Conservation (phyloP, 2,113 vertebrate genomes). For the Helogale parvula region DNA sequence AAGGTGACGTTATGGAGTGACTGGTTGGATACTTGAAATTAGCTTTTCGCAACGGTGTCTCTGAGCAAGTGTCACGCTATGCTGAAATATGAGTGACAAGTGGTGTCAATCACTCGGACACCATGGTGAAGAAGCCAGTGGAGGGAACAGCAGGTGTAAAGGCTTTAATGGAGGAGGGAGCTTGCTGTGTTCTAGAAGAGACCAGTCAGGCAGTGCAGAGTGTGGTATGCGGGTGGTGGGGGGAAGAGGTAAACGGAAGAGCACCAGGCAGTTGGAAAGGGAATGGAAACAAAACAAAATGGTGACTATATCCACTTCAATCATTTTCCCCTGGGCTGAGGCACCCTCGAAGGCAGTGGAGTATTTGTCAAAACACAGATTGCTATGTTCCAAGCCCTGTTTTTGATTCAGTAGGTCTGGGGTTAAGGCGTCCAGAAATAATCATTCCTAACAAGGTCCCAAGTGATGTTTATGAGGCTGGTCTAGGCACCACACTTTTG, state of each 20-base stretch:
- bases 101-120: background rate
- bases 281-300: background rate
- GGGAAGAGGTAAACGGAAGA: background rate
- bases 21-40: background rate
- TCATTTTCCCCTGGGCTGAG: background rate
- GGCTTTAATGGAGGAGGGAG: background rate
- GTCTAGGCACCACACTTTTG: background rate
- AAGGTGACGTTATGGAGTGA: background rate
- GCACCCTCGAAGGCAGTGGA: background rate
- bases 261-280: background rate
- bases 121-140: background rate
- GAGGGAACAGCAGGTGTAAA: background rate
- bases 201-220: background rate
- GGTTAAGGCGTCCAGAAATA: background rate
- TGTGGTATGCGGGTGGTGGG: background rate
- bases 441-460: background rate
- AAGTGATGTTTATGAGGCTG: background rate
- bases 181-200: background rate
- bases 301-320: background rate
- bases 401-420: background rate
- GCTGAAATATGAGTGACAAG: background rate
- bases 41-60: background rate
- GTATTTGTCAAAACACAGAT: background rate
- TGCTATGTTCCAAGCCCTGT: background rate
- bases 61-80: background rate